Base-by-base conservation (phyloP, 1,140 invertebrate genomes). In the Hermatobates lingyangjiaoensis region DNA sequence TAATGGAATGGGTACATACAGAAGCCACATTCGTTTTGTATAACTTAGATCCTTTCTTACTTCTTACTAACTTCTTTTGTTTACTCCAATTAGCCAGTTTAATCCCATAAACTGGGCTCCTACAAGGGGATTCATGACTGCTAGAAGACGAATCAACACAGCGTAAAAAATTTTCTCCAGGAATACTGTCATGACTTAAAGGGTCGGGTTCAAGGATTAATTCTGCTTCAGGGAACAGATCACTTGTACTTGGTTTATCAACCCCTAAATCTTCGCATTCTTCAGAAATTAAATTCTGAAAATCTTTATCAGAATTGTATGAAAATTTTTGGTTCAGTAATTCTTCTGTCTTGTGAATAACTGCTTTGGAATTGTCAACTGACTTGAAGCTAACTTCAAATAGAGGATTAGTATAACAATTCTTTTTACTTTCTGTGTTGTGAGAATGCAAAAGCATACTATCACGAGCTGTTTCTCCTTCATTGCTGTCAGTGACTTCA, bases 221-320 rank as follows among this genome's bases (percentile, higher is more conserved):
- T 59, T 83, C 80, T 0, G 80, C 80, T 55, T 83, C 80, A 1
- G 81, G 81, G 63, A 83, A 83, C 25, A 83, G 63, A 58, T 84
- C 81, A 52, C 79, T 81, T 0, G 80, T 79, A 40, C 79, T 82
- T 0, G 80, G 80, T 34, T 81, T 80, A 55, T 82, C 80, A 10
- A 84, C 80, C 14, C 81, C 80, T 1, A 83, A 64, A 61, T 83
- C 80, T 58, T 81, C 79, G 61, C 79, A 82, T 60, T 84, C 81
- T 59, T 83, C 81, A 0, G 79, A 81, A 4, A 83, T 61, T 27
- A 78, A 80, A 62, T 82, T 82, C 64, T 82, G 74, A 1, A 58
- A 50, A 73, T 60, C 15, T n/a, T n/a, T n/a, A n/a, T n/a, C n/a
- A n/a, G n/a, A n/a, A n/a, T n/a, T n/a, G n/a, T n/a, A n/a, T n/a